Conservation (phyloP, 2,113 vertebrate species). For the Actinemys pallida region DNA sequence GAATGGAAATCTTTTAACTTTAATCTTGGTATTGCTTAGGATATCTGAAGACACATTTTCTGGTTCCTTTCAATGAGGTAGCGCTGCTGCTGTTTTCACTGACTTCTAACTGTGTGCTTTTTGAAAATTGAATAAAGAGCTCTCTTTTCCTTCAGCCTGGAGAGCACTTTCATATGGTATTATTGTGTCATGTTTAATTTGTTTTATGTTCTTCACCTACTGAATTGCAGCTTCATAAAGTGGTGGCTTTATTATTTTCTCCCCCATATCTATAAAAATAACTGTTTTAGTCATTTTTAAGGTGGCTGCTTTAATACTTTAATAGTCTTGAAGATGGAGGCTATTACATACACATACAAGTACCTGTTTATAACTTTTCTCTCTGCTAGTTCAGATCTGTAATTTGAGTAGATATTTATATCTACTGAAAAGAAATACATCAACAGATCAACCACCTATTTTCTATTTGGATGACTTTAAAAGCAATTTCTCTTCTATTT, state of each 20-base stretch:
- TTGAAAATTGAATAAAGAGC: background rate
- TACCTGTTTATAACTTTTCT: background rate
- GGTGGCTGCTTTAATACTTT: slow-evolving; percentile 36
- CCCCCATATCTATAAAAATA: background rate
- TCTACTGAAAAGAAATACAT: slow-evolving; percentile 58
- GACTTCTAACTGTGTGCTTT: background rate
- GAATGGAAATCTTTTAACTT: background rate
- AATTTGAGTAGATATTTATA: slow-evolving; percentile 65
- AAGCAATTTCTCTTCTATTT: slow-evolving; percentile 22
- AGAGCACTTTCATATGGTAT: background rate
- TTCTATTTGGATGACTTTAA: slow-evolving; percentile 39
- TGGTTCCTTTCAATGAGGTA: background rate
- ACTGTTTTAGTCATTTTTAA: slow-evolving; percentile 38
- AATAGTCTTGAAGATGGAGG: background rate
- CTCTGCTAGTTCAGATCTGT: slow-evolving; percentile 41
- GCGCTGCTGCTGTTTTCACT: background rate
- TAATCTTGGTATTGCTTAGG: background rate
- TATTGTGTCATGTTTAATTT: background rate
- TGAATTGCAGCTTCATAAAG: background rate
- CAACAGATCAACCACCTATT: slow-evolving; percentile 59
- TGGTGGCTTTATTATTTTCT: background rate
- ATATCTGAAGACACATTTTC: background rate
- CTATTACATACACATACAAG: background rate
- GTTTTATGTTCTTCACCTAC: background rate
- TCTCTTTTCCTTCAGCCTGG: background rate